A percentile compares a stretch with the other conserved stretches of the same genome.
These are phyloP conservation scores for Euphonia xanthogaster DNA, from an alignment of 2,797 vertebrate species.

Conservation along the genomic window DNA sequence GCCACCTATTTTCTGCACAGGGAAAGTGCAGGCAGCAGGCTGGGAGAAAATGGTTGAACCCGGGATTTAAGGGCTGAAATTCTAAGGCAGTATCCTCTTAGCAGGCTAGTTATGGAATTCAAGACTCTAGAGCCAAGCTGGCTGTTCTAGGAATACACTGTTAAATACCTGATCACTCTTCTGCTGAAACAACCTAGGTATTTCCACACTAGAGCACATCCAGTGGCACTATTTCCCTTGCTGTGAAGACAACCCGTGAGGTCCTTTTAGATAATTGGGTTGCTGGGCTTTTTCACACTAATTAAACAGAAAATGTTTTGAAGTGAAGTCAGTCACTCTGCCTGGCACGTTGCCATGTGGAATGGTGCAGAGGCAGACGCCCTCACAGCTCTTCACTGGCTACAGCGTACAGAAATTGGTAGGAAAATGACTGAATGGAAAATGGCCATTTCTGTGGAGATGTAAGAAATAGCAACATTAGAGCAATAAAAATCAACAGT, in stretches of 20 bases:
- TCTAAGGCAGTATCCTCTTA: not conserved
- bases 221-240: not conserved
- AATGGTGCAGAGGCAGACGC: not conserved
- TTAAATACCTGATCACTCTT: not conserved
- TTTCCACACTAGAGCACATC: not conserved
- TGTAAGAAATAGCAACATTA: not conserved
- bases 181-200: not conserved
- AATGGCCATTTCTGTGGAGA: not conserved
- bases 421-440: not conserved
- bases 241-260: not conserved
- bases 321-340: slow-evolving; percentile 39
- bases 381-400: not conserved
- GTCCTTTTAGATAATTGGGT: slow-evolving; percentile 46
- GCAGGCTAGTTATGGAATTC: not conserved
- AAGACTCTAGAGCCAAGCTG: not conserved
- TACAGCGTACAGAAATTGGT: rapidly evolving
- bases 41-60: not conserved
- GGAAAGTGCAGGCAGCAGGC: not conserved
- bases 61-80: not conserved
- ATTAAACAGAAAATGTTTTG: slow-evolving; percentile 54
- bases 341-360: slow-evolving; percentile 22
- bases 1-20: not conserved
- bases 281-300: not conserved
- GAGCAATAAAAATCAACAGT: not conserved
- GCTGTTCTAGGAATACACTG: not conserved